Evolutionary conservation across 2,113 vertebrate species (phyloP).

Genomic region (Megatriorchis doriae): DNA sequence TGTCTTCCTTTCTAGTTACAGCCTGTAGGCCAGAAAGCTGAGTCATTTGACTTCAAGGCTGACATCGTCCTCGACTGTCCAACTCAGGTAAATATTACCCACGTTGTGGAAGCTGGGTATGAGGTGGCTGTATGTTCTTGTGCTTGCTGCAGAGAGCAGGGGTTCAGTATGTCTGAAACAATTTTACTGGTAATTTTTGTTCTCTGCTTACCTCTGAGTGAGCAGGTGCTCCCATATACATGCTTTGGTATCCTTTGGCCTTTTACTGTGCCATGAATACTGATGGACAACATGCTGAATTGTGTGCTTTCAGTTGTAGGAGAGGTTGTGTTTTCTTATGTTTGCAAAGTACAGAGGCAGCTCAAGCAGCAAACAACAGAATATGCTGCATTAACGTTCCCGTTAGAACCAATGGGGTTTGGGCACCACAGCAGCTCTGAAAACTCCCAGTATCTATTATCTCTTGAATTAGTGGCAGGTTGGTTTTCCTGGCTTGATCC

Average conservation of each 20-base stretch:
- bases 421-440: background rate
- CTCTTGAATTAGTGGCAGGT: background rate
- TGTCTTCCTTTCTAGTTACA: constrained; percentile 75
- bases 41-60: constrained; percentile 70
- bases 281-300: background rate
- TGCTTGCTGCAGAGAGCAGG: background rate
- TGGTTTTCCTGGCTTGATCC: background rate
- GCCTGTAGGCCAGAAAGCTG: constrained; percentile 81
- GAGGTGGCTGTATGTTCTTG: background rate
- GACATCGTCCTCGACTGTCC: constrained; percentile 79
- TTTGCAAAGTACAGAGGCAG: background rate
- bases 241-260: background rate
- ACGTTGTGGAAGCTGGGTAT: background rate
- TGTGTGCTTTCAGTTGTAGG: background rate
- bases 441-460: background rate
- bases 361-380: background rate
- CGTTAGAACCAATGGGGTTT: background rate
- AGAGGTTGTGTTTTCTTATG: background rate
- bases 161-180: background rate
- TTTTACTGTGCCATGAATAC: background rate
- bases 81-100: constrained; percentile 71
- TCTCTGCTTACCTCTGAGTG: background rate
- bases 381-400: background rate
- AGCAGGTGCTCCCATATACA: background rate
- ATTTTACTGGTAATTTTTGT: background rate